phyloP scores from a whole-genome alignment of 2,888 invertebrate species.

The Thalpophila matura region DNA sequence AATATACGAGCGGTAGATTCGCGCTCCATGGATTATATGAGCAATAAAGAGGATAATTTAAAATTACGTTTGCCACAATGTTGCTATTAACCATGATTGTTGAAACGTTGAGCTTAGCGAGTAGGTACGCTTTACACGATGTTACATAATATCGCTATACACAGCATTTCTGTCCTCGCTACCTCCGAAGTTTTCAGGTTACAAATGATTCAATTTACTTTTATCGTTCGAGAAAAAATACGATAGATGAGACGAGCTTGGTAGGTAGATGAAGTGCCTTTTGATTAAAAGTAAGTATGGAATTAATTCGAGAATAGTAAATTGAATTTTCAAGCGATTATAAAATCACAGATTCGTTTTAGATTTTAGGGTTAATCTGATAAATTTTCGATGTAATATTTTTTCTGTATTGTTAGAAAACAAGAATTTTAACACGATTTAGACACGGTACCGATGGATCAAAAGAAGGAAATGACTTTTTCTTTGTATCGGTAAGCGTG shows the following conservation, averaged over 20 bases:
- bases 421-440: constrained; percentile 59
- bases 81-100: constrained; percentile 80
- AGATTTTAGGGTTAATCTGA: constrained; percentile 50
- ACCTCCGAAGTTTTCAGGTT: constrained; percentile 58
- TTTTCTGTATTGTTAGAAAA: constrained; percentile 41
- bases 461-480: constrained; percentile 83
- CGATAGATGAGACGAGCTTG: constrained; percentile 58
- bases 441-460: constrained; percentile 68
- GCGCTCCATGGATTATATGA: constrained; percentile 82
- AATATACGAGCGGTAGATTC: constrained; percentile 83
- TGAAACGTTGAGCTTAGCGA: constrained; percentile 65
- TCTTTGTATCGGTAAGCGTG: constrained; percentile 76
- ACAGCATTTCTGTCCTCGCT: constrained; percentile 36
- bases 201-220: constrained; percentile 65
- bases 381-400: constrained; percentile 34
- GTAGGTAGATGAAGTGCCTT: constrained; percentile 42
- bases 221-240: constrained; percentile 59
- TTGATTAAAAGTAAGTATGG: constrained; percentile 45
- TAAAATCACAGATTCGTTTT: constrained; percentile 48
- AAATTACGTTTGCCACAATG: constrained; percentile 83
- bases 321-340: constrained; percentile 55
- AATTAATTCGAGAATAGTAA: constrained; percentile 48
- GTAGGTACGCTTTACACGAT: constrained; percentile 57
- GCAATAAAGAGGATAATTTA: constrained; percentile 86
- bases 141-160: constrained; percentile 53